Conservation (phyloP, 1,140 invertebrate species). For the Steinernema khuongi region DNA sequence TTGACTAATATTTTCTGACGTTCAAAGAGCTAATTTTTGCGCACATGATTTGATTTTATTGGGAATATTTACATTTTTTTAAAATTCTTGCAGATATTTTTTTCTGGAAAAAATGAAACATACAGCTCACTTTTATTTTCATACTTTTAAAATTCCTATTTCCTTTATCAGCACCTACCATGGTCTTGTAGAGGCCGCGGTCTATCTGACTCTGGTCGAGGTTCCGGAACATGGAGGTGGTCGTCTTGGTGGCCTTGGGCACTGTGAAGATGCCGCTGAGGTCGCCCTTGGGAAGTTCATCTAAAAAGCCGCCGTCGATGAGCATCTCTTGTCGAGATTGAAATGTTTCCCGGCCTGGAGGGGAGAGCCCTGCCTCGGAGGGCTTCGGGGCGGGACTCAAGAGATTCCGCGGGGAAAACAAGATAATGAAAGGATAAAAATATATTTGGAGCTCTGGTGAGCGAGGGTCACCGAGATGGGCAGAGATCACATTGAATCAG, state of each 20-base stretch:
- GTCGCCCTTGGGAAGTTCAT: slow-evolving; percentile 38
- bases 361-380: slow-evolving; percentile 4
- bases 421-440: too few relatives aligned
- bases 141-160: too few relatives aligned
- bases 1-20: slow-evolving; percentile 17
- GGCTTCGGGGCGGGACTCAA: neutral
- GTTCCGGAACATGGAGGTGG: slow-evolving; percentile 46
- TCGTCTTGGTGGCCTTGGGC: slow-evolving; percentile 37
- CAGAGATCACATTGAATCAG: too few relatives aligned
- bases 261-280: slow-evolving; percentile 45
- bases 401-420: slow-evolving; percentile 9
- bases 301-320: neutral
- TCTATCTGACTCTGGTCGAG: slow-evolving; percentile 49
- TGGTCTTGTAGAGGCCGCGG: slow-evolving; percentile 47
- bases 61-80: neutral
- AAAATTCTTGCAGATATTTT: neutral
- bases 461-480: too few relatives aligned
- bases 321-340: slow-evolving; percentile 17
- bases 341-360: slow-evolving; percentile 12
- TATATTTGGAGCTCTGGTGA: too few relatives aligned
- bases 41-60: slow-evolving; percentile 6
- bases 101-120: neutral
- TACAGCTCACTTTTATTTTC: too few relatives aligned
- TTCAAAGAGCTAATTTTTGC: too few relatives aligned
- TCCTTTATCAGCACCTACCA: slow-evolving; percentile 26